Evolutionary conservation across 2,797 vertebrate species (phyloP).

Genomic region (Neoniphon sammara): DNA sequence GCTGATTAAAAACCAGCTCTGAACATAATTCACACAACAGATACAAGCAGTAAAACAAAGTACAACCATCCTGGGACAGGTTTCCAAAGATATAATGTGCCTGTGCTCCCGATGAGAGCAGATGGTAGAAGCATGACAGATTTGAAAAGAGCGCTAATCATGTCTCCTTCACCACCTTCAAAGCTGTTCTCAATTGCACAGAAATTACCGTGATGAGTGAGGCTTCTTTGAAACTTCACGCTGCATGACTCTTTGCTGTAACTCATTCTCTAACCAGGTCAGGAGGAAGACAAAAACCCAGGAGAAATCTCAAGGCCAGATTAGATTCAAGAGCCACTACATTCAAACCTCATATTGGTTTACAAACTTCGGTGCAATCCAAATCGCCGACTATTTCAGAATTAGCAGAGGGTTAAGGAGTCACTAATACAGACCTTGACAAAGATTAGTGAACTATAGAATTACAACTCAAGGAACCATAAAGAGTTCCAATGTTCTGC

Average conservation of each 20-base stretch:
- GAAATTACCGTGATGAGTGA: conserved; percentile 33
- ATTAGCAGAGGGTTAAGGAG: neutral
- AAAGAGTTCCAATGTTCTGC: conserved; percentile 31
- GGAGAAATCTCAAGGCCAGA: conserved; percentile 7
- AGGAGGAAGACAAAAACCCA: conserved; percentile 23
- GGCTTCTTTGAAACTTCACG: conserved; percentile 23
- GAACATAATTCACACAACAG: conserved; percentile 2
- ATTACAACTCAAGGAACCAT: conserved; percentile 25
- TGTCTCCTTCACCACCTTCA: conserved; percentile 35
- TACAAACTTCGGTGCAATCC: conserved; percentile 1
- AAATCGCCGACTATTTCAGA: neutral
- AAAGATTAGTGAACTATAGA: conserved; percentile 32
- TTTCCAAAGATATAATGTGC: neutral
- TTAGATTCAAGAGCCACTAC: neutral
- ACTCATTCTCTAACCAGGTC: conserved; percentile 21
- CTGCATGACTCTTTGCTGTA: conserved; percentile 20
- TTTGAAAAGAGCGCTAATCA: conserved; percentile 29
- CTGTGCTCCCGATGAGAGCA: conserved; percentile 21
- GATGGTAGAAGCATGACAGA: conserved; percentile 14
- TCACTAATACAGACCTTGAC: neutral
- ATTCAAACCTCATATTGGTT: conserved; percentile 11
- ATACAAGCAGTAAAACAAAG: neutral
- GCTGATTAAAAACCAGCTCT: conserved; percentile 2
- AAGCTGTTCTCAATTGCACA: conserved; percentile 26
- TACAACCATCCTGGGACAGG: conserved; percentile 5